Evolutionary conservation across 2,113 vertebrate genomes (phyloP).

Genomic region (Vidua chalybeata): DNA sequence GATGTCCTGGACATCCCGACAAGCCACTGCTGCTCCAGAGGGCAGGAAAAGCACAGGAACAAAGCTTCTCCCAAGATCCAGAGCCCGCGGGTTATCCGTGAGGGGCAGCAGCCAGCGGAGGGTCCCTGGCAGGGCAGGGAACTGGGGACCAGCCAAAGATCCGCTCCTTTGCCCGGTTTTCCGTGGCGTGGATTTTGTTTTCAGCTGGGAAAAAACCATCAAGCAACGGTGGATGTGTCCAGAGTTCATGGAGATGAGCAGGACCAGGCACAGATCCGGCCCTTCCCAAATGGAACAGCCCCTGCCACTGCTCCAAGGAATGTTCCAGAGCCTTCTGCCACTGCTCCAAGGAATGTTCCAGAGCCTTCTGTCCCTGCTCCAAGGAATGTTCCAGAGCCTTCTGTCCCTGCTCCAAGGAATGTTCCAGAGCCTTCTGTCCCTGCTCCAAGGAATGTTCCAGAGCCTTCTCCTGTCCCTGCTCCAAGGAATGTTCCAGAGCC

Average conservation of each 20-base stretch:
- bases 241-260: neutral
- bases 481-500: too few species aligned
- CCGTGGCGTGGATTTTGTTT: neutral
- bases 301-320: neutral
- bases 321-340: too few species aligned
- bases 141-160: neutral
- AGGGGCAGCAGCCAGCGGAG: neutral
- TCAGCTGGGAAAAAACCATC: neutral
- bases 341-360: too few species aligned
- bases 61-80: neutral
- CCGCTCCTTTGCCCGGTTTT: accelerated
- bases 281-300: neutral
- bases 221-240: neutral
- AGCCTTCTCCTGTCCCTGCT: too few species aligned
- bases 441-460: too few species aligned
- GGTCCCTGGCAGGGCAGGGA: neutral
- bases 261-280: neutral
- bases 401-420: too few species aligned
- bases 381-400: too few species aligned
- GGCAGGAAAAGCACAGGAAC: neutral
- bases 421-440: too few species aligned
- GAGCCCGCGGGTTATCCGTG: neutral
- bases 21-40: neutral
- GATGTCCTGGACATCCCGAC: too few species aligned
- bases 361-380: too few species aligned